phyloP scores from a whole-genome alignment of 2,113 vertebrate species.

The Phylloscopus whistleri region DNA sequence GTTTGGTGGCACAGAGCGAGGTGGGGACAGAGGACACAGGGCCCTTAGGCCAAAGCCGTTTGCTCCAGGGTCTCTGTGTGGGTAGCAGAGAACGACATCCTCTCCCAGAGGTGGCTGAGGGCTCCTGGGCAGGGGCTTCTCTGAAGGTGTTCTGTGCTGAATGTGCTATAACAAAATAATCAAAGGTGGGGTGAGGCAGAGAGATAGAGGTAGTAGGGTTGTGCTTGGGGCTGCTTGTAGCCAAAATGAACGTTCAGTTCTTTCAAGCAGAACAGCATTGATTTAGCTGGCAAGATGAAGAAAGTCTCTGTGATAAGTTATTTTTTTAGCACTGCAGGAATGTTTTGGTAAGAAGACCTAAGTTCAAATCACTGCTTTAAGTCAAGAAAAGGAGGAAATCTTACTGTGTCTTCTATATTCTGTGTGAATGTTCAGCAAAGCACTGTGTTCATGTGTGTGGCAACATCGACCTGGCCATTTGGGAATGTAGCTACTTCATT shows the following conservation, averaged over 20 bases:
- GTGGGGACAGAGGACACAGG: fast-evolving
- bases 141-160: background rate
- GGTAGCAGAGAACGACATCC: background rate
- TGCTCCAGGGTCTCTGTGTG: background rate
- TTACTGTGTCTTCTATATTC: background rate
- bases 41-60: background rate
- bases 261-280: background rate
- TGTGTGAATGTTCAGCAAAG: background rate
- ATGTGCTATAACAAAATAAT: background rate
- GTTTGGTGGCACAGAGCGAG: fast-evolving
- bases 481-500: background rate
- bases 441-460: background rate
- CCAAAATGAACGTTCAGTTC: background rate
- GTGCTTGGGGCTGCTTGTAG: background rate
- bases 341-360: background rate
- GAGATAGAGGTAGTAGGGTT: background rate
- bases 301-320: background rate
- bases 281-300: background rate
- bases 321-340: background rate
- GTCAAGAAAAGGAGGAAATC: background rate
- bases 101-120: background rate
- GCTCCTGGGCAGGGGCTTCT: background rate
- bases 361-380: background rate
- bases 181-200: background rate
- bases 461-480: background rate